phyloP scores from a whole-genome alignment of 2,113 vertebrate genomes.

The Eurystomus gularis region DNA sequence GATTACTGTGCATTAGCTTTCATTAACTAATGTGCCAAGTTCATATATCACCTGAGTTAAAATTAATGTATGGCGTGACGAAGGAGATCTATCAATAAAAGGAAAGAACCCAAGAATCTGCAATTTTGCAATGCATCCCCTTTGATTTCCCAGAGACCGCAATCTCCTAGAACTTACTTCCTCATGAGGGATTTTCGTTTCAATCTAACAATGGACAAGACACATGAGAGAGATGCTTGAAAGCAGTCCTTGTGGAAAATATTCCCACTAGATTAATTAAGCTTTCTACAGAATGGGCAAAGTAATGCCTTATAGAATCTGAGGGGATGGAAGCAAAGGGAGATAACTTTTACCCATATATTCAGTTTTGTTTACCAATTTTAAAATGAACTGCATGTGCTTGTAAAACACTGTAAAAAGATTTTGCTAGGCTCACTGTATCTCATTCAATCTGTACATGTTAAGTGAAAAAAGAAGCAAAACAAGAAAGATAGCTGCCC shows the following conservation, averaged over 20 bases:
- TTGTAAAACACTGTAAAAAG: neutral
- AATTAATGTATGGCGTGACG: neutral
- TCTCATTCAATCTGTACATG: neutral
- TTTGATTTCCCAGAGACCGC: neutral
- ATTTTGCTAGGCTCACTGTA: neutral
- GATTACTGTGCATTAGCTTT: slow-evolving; percentile 38
- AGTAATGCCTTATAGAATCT: neutral
- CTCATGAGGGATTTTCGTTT: neutral
- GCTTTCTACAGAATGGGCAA: neutral
- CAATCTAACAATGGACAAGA: neutral
- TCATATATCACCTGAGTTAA: slow-evolving; percentile 47
- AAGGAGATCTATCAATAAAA: slow-evolving; percentile 17
- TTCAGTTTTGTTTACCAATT: neutral
- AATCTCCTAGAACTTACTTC: neutral
- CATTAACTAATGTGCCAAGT: slow-evolving; percentile 40
- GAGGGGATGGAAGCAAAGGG: neutral
- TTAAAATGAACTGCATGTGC: neutral
- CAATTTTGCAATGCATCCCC: neutral
- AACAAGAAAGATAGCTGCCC: neutral
- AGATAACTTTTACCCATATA: neutral
- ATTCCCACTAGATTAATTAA: slow-evolving; percentile 39
- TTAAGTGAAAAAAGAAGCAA: neutral
- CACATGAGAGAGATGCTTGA: neutral
- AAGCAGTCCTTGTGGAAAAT: neutral
- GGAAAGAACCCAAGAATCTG: slow-evolving; percentile 6